These are phyloP conservation scores for Danaus melanippus DNA, from an alignment of 1,140 invertebrate species.

Conservation along the genomic window DNA sequence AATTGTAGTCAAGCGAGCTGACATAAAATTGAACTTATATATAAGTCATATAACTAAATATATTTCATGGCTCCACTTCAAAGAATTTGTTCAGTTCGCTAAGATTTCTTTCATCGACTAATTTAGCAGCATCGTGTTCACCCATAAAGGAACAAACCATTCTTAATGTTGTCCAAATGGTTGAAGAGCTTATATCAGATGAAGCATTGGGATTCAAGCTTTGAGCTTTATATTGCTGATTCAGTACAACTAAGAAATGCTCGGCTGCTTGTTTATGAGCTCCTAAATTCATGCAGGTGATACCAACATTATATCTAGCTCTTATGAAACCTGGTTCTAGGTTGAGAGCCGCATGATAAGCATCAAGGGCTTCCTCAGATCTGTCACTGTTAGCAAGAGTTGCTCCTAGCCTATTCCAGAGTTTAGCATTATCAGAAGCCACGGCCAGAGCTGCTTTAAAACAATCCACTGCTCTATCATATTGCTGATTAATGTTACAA, in stretches of 20 bases:
- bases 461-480: conserved; percentile 97
- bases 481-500: conserved; percentile 95
- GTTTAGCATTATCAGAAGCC: conserved; percentile 87
- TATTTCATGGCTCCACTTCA: conserved; percentile 60
- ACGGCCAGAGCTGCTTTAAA: conserved; percentile 91
- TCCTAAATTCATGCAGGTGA: conserved; percentile 97
- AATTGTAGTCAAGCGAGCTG: background rate
- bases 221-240: conserved; percentile 89
- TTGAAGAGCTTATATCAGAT: conserved; percentile 81
- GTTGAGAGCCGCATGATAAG: conserved; percentile 93
- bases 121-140: conserved; percentile 82
- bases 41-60: conserved; percentile 2
- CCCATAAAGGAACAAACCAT: conserved; percentile 92
- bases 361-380: conserved; percentile 96
- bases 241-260: conserved; percentile 93
- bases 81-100: conserved; percentile 78
- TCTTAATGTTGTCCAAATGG: conserved; percentile 95
- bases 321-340: conserved; percentile 96
- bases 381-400: conserved; percentile 95
- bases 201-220: conserved; percentile 51
- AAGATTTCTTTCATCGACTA: conserved; percentile 82
- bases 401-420: conserved; percentile 98
- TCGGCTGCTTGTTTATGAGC: conserved; percentile 95
- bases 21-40: no score
- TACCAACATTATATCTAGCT: conserved; percentile 97